phyloP scores from a whole-genome alignment of 2,113 vertebrate species.

The Xiphophorus couchianus region DNA sequence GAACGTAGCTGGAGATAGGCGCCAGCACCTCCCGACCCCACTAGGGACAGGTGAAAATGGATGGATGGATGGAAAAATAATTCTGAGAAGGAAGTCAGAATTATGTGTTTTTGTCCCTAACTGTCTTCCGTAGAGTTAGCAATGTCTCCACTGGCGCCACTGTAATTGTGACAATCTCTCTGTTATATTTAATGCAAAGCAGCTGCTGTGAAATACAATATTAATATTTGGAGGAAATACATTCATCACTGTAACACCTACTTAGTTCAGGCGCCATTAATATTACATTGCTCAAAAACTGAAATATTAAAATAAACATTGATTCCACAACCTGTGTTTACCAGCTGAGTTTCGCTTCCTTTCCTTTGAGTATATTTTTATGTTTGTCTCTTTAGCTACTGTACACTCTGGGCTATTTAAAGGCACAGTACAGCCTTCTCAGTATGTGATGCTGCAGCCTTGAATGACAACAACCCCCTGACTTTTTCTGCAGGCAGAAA shows the following conservation, averaged over 20 bases:
- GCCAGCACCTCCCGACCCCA: no score
- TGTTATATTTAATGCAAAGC: background rate
- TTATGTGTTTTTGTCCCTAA: no score
- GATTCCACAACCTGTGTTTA: background rate
- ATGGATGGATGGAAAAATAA: no score
- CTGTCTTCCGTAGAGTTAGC: background rate
- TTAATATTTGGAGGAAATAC: background rate
- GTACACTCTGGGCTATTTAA: background rate
- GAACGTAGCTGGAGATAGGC: no score
- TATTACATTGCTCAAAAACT: background rate
- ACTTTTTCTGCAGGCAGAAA: conserved; percentile 33
- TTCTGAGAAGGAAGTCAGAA: no score
- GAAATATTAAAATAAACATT: background rate
- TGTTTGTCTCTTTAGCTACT: background rate
- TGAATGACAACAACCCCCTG: conserved; percentile 31
- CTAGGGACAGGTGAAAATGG: no score
- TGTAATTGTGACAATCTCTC: background rate
- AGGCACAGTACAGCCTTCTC: conserved; percentile 8
- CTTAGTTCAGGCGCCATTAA: background rate
- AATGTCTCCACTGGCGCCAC: background rate
- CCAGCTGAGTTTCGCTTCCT: background rate
- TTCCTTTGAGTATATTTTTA: background rate
- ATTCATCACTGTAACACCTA: background rate
- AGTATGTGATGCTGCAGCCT: conserved; percentile 13
- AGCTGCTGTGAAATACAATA: background rate